Evolutionary conservation across 2,888 invertebrate species (phyloP), one percentile per base, ranked within the genome.

Genomic region (Lingula anatina): DNA sequence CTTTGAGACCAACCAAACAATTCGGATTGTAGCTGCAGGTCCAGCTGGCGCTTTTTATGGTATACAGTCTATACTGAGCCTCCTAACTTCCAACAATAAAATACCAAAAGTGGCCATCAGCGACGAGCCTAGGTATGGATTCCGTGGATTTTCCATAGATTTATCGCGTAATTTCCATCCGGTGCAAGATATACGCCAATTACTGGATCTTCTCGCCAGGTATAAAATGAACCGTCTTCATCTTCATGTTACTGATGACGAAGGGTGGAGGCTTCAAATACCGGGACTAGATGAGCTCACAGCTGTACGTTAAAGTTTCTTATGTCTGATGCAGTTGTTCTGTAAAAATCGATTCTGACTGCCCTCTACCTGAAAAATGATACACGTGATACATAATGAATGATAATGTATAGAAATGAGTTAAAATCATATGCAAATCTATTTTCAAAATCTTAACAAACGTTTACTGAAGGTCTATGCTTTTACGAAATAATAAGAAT

Each of bases 11-110:
- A 26, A 47, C 9, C 26, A 27, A 3, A 20, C 25, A 36, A 28
- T 42, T 36, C 18, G 12, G 1, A 44, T 54, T 46, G 41, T 49
- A 36, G 49, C 55, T 4, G 26, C 7, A 3, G 37, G 40, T 15
- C 5, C 44, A 3, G 50, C 51, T n/a, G 65, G 65, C 7, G 54
- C 59, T 5, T 64, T 65, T 43, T 65, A 65, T 50, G 69, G 23
- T 5, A 50, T 59, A 12, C 65, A 64, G 43, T 53, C 63, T 3
- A 42, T 65, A 15, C 44, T 58, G 2, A 51, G 56, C 41, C 37
- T 63, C 24, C 12, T 52, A 5, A 27, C 52, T 21, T 53, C 44
- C 15, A 31, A 50, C 38, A 39, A 47, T 23, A 41, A 3, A 7
- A 37, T 59, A 5, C 61, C 61, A 5, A 47, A 41, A 23, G 55